Percentiles rank a stretch among this genome's conserved stretches.
These are phyloP conservation scores for Nasonia longicornis DNA, from an alignment of 1,140 invertebrate species.

Conservation along the genomic window DNA sequence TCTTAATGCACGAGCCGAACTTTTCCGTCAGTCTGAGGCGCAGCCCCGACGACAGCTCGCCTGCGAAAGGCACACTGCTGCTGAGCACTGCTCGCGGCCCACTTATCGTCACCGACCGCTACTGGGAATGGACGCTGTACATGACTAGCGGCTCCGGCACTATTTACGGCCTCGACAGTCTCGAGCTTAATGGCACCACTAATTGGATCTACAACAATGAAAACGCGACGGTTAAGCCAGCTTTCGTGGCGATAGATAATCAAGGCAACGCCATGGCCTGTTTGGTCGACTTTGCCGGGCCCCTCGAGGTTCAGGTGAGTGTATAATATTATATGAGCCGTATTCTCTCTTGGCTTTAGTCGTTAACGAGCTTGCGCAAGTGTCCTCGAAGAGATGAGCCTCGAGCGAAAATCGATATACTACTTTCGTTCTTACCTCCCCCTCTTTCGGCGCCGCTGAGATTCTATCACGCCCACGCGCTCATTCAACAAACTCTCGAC, in stretches of 20 bases:
- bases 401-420: not conserved
- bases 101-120: slow-evolving; percentile 62
- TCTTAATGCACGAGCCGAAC: not conserved
- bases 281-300: slow-evolving; percentile 50
- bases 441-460: not conserved
- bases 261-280: slow-evolving; percentile 31
- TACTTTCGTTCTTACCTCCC: not conserved
- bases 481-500: not conserved
- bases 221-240: slow-evolving; percentile 37
- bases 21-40: not conserved
- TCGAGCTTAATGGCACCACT: slow-evolving; percentile 50
- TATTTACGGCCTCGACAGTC: slow-evolving; percentile 51
- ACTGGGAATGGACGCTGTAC: slow-evolving; percentile 65
- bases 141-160: slow-evolving; percentile 49
- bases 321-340: no score
- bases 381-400: not conserved
- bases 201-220: slow-evolving; percentile 56
- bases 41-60: not conserved
- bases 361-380: not conserved
- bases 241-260: slow-evolving; percentile 50
- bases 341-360: no score
- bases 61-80: slow-evolving; percentile 39
- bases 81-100: slow-evolving; percentile 62
- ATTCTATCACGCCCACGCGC: not conserved
- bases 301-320: slow-evolving; percentile 53